Conservation (phyloP, 2,113 vertebrate species). For the Hirundichthys speculiger region DNA sequence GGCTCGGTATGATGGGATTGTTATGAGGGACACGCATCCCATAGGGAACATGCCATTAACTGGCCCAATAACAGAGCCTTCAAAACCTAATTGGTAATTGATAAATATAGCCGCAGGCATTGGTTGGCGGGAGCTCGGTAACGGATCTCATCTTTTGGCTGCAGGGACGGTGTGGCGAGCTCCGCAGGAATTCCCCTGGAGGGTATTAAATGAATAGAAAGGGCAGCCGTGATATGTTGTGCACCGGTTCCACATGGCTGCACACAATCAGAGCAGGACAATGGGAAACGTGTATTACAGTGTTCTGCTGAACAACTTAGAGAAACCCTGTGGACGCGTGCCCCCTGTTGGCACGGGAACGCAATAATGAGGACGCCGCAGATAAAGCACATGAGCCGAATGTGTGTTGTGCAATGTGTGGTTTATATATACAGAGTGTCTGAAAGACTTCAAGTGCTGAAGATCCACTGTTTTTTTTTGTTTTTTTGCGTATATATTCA, state of each 20-base stretch:
- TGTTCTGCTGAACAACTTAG: constrained; percentile 20
- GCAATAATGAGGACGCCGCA: background rate
- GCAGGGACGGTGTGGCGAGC: constrained; percentile 22
- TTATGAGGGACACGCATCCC: constrained; percentile 24
- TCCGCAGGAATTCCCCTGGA: constrained; percentile 50
- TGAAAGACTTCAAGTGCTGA: background rate
- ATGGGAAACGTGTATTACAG: constrained; percentile 41
- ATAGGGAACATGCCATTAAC: constrained; percentile 60
- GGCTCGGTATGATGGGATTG: constrained; percentile 11
- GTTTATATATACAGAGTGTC: background rate
- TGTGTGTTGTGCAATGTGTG: background rate
- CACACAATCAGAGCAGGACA: constrained; percentile 65
- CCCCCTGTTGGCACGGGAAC: constrained; percentile 38
- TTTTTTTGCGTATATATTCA: background rate
- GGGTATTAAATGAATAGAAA: constrained; percentile 63
- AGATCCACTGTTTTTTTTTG: background rate
- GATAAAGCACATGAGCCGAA: background rate
- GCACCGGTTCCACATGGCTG: constrained; percentile 71
- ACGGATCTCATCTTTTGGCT: constrained; percentile 60
- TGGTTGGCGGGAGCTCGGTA: constrained; percentile 33
- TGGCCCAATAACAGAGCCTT: constrained; percentile 57
- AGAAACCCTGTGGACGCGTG: constrained; percentile 13
- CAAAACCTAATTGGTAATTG: constrained; percentile 71
- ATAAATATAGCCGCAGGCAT: constrained; percentile 52
- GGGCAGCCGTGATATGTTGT: constrained; percentile 62